Base-by-base conservation (phyloP, 1,140 invertebrate species). In the Aphis gossypii region DNA sequence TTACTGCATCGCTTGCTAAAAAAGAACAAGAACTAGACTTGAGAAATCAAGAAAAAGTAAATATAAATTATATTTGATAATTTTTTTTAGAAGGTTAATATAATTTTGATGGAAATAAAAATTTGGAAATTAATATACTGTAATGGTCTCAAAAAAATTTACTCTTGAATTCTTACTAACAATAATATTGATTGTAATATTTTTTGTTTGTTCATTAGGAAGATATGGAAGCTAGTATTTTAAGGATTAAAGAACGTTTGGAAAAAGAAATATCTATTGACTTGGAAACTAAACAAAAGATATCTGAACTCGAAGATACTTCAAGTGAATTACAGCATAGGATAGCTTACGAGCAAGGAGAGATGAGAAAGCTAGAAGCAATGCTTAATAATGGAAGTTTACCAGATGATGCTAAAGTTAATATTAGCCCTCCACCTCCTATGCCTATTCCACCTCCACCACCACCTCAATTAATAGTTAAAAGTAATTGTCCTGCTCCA, bases 11-110 rank as follows among this genome's bases (percentile, higher is more conserved):
- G 95, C 95, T 99, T 48, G 97, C 98, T 5, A 98, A 98, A 94
- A 99, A 99, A 95, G 98, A 99, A 95, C 98, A 98, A 95, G 98
- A 99, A 95, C 95, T 99, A 93, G 98, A 99, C 95, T 96, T 98
- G 94, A 96, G 97, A 95, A 97, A 97, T 86, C 98, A 99, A 95
- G 98, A 99, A 96, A 98, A 98, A 95, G 97, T 97, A 95, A 94
- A 83, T 84, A 82, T 76, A 76, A 18, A 76, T 76, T 76, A 4
- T 76, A 7, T 76, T 35, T n/a, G 14, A 76, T 11, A 76, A n/a
- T 14, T 0, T 18, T 30, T 68, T 68, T n/a, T 18, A 30, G 9
- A 30, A 60, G 25, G 56, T 68, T 14, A n/a, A n/a, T n/a, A 68
- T 68, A 68, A 68, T 68, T 5, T 25, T 60, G 56, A 1, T 30